phyloP scores from a whole-genome alignment of 2,113 vertebrate species.

The Caretta caretta region DNA sequence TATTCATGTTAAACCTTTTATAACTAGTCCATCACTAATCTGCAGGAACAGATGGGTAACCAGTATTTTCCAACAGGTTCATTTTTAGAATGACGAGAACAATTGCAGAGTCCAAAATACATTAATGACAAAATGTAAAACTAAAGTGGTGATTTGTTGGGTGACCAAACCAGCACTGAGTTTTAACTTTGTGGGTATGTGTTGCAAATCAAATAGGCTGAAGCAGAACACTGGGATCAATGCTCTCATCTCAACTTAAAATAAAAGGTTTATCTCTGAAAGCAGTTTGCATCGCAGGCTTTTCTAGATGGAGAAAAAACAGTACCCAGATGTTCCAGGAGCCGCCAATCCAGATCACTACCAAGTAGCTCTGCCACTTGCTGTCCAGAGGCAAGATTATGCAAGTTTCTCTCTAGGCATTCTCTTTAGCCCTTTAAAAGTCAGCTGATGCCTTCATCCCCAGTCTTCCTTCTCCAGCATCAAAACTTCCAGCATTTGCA shows the following conservation, averaged over 20 bases:
- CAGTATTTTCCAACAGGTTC: neutral
- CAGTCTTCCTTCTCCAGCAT: neutral
- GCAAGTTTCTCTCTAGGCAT: neutral
- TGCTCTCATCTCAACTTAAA: neutral
- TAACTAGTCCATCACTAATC: slow-evolving; percentile 6
- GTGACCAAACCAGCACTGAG: neutral
- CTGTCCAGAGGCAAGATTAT: neutral
- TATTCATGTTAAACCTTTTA: neutral
- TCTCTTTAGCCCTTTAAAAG: neutral
- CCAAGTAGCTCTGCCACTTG: neutral
- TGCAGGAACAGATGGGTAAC: neutral
- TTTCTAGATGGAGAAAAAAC: neutral
- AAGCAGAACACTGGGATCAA: neutral
- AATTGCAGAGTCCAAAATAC: neutral
- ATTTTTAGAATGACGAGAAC: neutral
- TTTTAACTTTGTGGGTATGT: neutral
- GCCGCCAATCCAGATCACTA: neutral
- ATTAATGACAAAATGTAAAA: neutral
- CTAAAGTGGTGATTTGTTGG: neutral
- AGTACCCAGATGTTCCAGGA: neutral
- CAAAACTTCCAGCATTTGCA: neutral
- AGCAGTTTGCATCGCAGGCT: neutral
- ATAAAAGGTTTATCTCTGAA: neutral
- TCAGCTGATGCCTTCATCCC: neutral
- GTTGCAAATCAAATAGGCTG: neutral